phyloP scores from a whole-genome alignment of 2,888 invertebrate genomes.

The Cheilosia pagana region DNA sequence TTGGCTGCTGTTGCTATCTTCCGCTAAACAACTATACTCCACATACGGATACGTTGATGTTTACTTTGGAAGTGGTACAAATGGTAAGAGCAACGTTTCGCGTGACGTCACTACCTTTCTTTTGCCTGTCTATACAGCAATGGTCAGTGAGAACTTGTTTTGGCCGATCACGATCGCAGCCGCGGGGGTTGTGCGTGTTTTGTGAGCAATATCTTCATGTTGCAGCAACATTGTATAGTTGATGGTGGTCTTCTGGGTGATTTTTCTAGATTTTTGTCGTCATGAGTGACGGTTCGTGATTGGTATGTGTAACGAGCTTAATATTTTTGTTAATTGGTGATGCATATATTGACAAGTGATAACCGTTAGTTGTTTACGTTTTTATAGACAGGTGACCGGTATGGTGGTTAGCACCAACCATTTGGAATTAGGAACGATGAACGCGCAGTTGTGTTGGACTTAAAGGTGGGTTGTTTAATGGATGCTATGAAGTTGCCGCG shows the following conservation, averaged over 20 bases:
- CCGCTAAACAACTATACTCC: background rate
- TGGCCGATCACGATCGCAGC: background rate
- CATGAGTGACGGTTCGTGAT: conserved; percentile 23
- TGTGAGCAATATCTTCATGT: conserved; percentile 38
- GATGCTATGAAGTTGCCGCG: too few species aligned
- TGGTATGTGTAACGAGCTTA: conserved; percentile 19
- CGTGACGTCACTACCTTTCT: conserved; percentile 67
- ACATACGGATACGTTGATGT: conserved; percentile 27
- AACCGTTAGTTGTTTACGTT: conserved; percentile 47
- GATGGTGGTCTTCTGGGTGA: background rate
- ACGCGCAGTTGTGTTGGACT: background rate
- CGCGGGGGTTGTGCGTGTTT: conserved; percentile 8
- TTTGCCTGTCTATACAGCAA: conserved; percentile 13
- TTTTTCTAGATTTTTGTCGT: conserved; percentile 12
- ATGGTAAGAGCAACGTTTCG: conserved; percentile 57
- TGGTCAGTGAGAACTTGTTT: conserved; percentile 41
- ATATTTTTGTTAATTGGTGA: conserved; percentile 25
- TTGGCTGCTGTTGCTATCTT: conserved; percentile 28
- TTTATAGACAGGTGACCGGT: conserved; percentile 16
- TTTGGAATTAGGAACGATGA: conserved; percentile 16
- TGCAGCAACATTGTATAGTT: conserved; percentile 41
- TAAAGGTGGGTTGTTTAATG: too few species aligned
- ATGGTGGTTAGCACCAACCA: background rate
- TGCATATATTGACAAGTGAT: conserved; percentile 20
- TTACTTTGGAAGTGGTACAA: conserved; percentile 54